A percentile compares a stretch with the other conserved stretches of the same genome.
Evolutionary conservation across 2,113 vertebrate genomes (phyloP).

Genomic region (Genyomyrus donnyi): DNA sequence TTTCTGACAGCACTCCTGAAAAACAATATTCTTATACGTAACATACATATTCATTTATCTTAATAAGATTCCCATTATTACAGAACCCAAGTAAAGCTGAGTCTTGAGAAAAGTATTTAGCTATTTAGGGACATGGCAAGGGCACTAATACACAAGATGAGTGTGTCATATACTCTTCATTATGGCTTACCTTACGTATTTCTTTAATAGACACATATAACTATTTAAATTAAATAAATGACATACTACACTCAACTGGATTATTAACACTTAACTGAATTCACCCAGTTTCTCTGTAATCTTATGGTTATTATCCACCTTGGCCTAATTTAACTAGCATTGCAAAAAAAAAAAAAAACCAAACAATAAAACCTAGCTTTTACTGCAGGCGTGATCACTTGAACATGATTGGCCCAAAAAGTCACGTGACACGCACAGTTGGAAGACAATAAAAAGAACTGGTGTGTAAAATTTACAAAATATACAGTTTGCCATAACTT

Average conservation of each 20-base stretch:
- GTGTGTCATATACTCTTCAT: neutral
- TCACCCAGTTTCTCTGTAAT: neutral
- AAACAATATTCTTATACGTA: conserved; percentile 2
- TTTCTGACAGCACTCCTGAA: conserved; percentile 28
- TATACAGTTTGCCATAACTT: neutral
- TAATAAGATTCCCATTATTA: neutral
- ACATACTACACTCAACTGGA: neutral
- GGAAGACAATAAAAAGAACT: neutral
- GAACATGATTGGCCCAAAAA: neutral
- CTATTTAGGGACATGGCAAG: neutral
- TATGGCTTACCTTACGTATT: neutral
- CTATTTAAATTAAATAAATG: neutral
- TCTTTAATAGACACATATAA: neutral
- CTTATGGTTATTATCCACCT: neutral
- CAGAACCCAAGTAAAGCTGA: neutral
- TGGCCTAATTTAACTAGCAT: neutral
- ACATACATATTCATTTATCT: neutral
- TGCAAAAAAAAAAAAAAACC: neutral
- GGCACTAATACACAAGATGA: neutral
- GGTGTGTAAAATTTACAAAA: neutral
- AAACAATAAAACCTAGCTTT: neutral
- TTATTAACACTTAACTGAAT: neutral
- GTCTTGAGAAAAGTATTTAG: neutral
- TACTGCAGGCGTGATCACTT: neutral
- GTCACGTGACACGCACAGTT: neutral